Evolutionary conservation across 1,140 invertebrate genomes (phyloP), one percentile per base, ranked within the genome.

Genomic region (Drosophila insularis): DNA sequence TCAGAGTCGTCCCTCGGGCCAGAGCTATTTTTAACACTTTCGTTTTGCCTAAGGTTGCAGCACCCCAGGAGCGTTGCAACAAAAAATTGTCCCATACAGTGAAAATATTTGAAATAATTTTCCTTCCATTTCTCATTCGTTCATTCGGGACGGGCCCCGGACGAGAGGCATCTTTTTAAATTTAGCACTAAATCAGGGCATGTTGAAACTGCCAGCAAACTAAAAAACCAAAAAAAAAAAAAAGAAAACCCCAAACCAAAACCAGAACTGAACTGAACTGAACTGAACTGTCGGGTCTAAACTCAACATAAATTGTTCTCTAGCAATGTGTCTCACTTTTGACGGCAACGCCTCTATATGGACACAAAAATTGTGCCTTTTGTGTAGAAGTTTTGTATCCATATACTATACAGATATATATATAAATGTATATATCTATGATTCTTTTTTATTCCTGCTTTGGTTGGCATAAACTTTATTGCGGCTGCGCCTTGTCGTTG

Each of bases 101-200:
- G 79, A 65, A 62, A 63, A 54, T 53, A 68, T 63, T 62, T 66
- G 21, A 55, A 50, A 50, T 50, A 21, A 50, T 50, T 50, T 50
- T 50, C 43, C 19, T 50, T 50, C 43, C 17, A 19, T 50, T 21
- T 50, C 19, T 53, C 27, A 27, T 27, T 27, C 27, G 27, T 27
- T 27, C 27, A 27, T 5, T 58, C 64, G 68, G 61, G 46, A 68
- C 71, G 46, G 72, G 72, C 72, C 73, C 31, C 72, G 73, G 73
- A 61, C 73, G 73, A 23, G 59, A 50, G 39, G 40, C 65, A 64
- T 77, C 63, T 67, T 86, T 86, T 89, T 89, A 90, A 90, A 90
- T 90, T 90, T 90, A 90, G 87, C 87, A 89, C 77, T 84, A 90
- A 90, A 90, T 90, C 87, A 90, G 87, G 87, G 87, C 87, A 90